Percentiles rank a stretch among this genome's conserved stretches.
phyloP scores from a whole-genome alignment of 2,113 vertebrate species.

The Pantherophis guttatus region DNA sequence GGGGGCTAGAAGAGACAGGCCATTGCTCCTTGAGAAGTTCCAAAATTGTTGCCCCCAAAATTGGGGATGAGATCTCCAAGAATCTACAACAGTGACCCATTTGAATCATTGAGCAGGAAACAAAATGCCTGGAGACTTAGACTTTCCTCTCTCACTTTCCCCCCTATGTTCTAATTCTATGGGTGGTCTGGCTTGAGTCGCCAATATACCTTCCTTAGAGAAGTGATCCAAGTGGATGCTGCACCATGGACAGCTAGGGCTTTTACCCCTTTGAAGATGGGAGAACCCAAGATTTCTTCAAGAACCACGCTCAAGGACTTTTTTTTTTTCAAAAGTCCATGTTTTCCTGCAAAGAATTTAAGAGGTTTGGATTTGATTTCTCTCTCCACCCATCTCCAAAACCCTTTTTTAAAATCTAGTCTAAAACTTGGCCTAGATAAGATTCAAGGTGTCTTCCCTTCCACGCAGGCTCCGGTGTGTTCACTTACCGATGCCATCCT shows the following conservation, averaged over 20 bases:
- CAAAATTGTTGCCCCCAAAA: background rate
- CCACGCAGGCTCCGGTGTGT: background rate
- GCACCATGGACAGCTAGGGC: background rate
- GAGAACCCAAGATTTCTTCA: background rate
- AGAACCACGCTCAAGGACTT: background rate
- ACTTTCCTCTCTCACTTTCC: background rate
- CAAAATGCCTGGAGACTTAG: background rate
- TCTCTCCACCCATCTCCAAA: background rate
- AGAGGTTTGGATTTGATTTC: background rate
- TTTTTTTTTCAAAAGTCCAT: background rate
- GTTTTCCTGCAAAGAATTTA: background rate
- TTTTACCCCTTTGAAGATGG: background rate
- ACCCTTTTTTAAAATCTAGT: background rate
- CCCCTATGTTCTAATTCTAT: background rate
- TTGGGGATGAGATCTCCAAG: background rate
- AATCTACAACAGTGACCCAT: background rate
- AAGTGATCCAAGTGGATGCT: background rate
- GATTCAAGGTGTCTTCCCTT: background rate
- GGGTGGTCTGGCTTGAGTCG: background rate
- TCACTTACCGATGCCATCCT: background rate
- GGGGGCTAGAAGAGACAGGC: background rate
- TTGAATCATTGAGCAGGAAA: background rate
- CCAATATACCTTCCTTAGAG: background rate
- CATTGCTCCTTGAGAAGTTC: background rate
- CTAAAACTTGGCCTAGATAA: background rate